Percentiles rank a stretch among this genome's conserved stretches.
phyloP scores from a whole-genome alignment of 2,888 invertebrate genomes.

The Ernsta delagoae region DNA sequence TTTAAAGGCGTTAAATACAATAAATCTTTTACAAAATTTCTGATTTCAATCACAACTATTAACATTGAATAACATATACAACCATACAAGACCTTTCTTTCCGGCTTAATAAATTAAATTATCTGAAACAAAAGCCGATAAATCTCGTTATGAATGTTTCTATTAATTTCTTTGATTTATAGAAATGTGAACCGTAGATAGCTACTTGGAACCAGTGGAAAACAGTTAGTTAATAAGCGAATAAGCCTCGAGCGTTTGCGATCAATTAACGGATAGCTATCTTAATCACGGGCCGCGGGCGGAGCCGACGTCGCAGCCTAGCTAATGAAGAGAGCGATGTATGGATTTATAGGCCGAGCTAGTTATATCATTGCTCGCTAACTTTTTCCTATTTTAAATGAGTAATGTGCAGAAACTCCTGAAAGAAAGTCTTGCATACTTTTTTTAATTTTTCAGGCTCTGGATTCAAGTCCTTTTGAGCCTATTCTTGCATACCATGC shows the following conservation, averaged over 20 bases:
- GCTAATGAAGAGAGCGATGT: constrained; percentile 16
- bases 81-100: not conserved
- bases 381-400: no score
- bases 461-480: no score
- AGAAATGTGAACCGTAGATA: not conserved
- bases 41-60: constrained; percentile 4
- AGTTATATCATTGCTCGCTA: not conserved
- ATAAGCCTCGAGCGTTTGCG: constrained; percentile 35
- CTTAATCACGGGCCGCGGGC: constrained; percentile 22
- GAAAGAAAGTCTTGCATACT: no score
- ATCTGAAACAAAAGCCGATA: constrained; percentile 13
- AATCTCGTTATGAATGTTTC: constrained; percentile 23
- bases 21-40: not conserved
- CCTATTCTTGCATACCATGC: no score
- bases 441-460: no score
- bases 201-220: constrained; percentile 10
- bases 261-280: constrained; percentile 41
- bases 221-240: constrained; percentile 41
- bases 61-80: not conserved
- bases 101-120: constrained; percentile 11
- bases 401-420: no score
- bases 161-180: constrained; percentile 30
- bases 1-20: not conserved
- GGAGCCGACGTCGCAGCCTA: constrained; percentile 15
- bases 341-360: not conserved